Conservation (phyloP, 2,797 vertebrate genomes). For the Hoplostethus mediterraneus region DNA sequence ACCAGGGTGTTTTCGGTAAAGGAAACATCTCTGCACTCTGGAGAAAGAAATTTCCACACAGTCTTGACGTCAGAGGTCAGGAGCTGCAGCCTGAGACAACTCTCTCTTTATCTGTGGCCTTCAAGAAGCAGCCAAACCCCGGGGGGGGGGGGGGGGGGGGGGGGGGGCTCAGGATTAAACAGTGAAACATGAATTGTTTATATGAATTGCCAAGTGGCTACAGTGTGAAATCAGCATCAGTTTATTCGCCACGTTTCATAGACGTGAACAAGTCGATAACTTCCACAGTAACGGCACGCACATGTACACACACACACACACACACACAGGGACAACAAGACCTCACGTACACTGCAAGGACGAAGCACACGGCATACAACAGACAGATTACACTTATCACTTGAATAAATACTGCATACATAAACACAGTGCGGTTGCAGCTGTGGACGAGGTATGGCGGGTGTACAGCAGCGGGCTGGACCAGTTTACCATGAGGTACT, state of each 20-base stretch:
- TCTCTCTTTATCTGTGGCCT: slow-evolving; percentile 67
- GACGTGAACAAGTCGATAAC: no score
- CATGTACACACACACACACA: no score
- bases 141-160: no score
- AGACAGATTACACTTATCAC: neutral
- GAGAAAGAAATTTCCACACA: slow-evolving; percentile 50
- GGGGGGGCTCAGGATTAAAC: neutral
- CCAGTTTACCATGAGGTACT: neutral
- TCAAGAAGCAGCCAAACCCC: slow-evolving; percentile 41
- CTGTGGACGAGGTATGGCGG: neutral
- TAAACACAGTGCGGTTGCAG: neutral
- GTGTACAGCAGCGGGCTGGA: neutral
- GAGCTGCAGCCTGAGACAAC: slow-evolving; percentile 43
- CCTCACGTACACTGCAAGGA: no score
- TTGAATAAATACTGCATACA: neutral
- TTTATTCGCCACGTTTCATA: no score
- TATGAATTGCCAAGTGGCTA: neutral
- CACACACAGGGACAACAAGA: no score
- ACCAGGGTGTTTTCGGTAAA: slow-evolving; percentile 71
- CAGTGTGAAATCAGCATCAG: no score
- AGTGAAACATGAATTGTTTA: slow-evolving; percentile 9
- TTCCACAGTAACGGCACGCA: no score
- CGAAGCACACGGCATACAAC: no score
- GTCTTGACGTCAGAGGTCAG: slow-evolving; percentile 60
- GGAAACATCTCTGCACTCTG: slow-evolving; percentile 54